Evolutionary conservation across 2,113 vertebrate genomes (phyloP).

Genomic region (Athene noctua): DNA sequence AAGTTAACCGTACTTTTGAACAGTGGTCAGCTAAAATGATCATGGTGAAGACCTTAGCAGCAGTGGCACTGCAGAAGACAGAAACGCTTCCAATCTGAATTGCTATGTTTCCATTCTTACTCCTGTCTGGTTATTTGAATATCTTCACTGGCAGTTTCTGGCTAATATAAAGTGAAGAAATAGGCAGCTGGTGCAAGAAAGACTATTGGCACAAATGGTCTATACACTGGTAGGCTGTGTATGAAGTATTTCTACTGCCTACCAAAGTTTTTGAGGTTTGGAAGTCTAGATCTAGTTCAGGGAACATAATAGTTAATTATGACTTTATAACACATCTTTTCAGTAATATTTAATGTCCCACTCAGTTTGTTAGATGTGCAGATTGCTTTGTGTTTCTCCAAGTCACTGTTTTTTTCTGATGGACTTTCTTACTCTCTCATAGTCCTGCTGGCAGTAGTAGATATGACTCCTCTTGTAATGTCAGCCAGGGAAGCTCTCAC

Average conservation of each 20-base stretch:
- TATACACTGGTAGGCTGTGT: not conserved
- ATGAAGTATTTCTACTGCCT: not conserved
- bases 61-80: not conserved
- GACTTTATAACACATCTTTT: not conserved
- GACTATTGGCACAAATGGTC: not conserved
- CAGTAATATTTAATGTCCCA: not conserved
- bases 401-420: not conserved
- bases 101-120: not conserved
- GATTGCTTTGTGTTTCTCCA: not conserved
- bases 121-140: constrained; percentile 12
- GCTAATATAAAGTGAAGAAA: not conserved
- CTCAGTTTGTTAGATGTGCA: not conserved
- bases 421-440: constrained; percentile 37
- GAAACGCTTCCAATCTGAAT: constrained; percentile 24
- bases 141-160: constrained; percentile 10
- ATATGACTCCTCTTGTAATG: constrained; percentile 92
- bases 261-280: not conserved
- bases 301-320: not conserved
- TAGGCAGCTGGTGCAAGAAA: not conserved
- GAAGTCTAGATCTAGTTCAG: not conserved
- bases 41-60: not conserved
- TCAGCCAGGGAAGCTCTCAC: constrained; percentile 94
- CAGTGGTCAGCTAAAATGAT: not conserved
- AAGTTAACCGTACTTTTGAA: not conserved
- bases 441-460: constrained; percentile 93